Conservation (phyloP, 1,140 invertebrate genomes). For the Paramacrobiotus metropolitanus region DNA sequence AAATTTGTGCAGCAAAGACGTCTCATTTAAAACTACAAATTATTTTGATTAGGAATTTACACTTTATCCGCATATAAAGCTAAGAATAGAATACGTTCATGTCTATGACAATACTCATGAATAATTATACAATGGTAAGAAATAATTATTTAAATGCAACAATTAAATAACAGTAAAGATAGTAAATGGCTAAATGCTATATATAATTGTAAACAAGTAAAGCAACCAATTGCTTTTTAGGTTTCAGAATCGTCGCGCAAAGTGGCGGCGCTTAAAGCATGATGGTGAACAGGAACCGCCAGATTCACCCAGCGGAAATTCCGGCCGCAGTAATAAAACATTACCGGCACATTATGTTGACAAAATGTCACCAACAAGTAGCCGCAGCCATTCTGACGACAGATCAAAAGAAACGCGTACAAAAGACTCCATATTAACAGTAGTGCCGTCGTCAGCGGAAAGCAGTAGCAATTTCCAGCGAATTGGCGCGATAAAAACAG, state of each 20-base stretch:
- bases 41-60: too few species aligned
- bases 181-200: too few species aligned
- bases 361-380: not conserved
- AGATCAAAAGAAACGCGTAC: not conserved
- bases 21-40: too few species aligned
- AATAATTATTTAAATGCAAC: too few species aligned
- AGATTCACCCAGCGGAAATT: too few species aligned
- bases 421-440: not conserved
- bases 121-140: too few species aligned
- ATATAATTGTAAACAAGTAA: too few species aligned
- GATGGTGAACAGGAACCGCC: slow-evolving; percentile 18
- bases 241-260: slow-evolving; percentile 32
- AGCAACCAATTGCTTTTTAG: slow-evolving; percentile 17
- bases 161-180: too few species aligned
- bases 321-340: slow-evolving; percentile 12
- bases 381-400: not conserved
- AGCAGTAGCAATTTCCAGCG: not conserved
- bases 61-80: slow-evolving; percentile 8
- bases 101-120: not conserved
- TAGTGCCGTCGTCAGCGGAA: not conserved
- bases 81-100: not conserved
- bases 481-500: not conserved
- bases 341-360: not conserved
- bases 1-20: too few species aligned
- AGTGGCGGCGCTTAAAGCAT: slow-evolving; percentile 27